Evolutionary conservation across 2,888 invertebrate genomes (phyloP), one percentile per base, ranked within the genome.

Genomic region (Tenthredo amoena): DNA sequence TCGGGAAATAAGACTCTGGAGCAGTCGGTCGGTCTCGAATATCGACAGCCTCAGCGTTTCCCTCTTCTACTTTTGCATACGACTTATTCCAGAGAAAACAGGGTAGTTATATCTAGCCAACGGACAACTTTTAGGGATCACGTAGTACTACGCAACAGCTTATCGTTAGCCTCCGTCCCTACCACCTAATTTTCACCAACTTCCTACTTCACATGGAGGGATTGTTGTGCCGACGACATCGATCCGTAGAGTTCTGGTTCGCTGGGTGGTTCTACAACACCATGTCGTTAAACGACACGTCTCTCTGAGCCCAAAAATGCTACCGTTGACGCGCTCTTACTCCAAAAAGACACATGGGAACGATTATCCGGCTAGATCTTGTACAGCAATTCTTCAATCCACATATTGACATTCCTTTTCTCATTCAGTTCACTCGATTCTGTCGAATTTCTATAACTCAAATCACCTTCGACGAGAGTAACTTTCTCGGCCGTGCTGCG

Each of bases 181-280:
- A n/a, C 55, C 26, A 50, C 47, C 47, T 47, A 77, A 77, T 77
- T 77, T 77, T 77, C 50, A 31, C 50, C 31, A 77, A 50, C 77
- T 77, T 77, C 55, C 47, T 55, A 50, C 50, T 43, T 18, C 74
- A 21, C 31, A 77, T 34, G n/a, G 34, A 50, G 50, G 77, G 77
- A 77, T 47, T 34, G 77, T 34, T 77, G 50, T 55, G 77, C n/a
- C 50, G 34, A 31, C 55, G 77, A 77, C 50, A 77, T 77, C 34
- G 77, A 77, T 77, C 77, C 77, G 55, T 34, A 10, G 50, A 34
- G 34, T 77, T 74, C 43, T 74, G 21, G 74, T 74, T 74, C 43
- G 74, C 26, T 74, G 21, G 77, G 55, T 50, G 47, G 47, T 76
- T 47, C 76, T 47, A 76, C 26, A 43, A 76, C 76, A 76, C 47